phyloP scores from a whole-genome alignment of 2,888 invertebrate genomes.

The Venusia cambrica region DNA sequence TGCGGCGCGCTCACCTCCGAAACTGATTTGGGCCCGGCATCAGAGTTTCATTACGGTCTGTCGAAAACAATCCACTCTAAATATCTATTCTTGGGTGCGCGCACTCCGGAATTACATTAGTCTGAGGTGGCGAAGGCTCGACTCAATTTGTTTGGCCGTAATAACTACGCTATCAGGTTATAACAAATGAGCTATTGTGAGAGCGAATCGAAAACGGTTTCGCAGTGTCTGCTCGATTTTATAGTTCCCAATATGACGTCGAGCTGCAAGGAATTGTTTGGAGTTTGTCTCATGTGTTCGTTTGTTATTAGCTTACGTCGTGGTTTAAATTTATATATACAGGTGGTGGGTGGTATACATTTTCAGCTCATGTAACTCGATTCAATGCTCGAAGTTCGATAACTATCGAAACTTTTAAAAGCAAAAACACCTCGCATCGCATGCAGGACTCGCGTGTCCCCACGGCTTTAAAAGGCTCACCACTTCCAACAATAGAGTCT shows the following conservation, averaged over 20 bases:
- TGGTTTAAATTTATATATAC: no score
- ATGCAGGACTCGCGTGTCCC: conserved; percentile 54
- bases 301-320: conserved; percentile 3
- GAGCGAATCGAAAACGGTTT: conserved; percentile 72
- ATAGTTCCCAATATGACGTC: conserved; percentile 38
- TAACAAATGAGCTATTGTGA: conserved; percentile 80
- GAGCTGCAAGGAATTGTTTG: conserved; percentile 2
- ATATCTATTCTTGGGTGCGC: conserved; percentile 80
- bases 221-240: conserved; percentile 66
- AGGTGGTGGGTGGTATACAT: neutral
- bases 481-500: conserved; percentile 50
- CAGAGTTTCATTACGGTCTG: conserved; percentile 81
- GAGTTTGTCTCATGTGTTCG: conserved; percentile 2
- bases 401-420: conserved; percentile 30
- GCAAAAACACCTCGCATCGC: conserved; percentile 50
- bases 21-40: conserved; percentile 78
- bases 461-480: conserved; percentile 64
- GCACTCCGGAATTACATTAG: conserved; percentile 79
- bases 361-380: conserved; percentile 19
- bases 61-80: conserved; percentile 82
- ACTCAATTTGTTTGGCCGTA: conserved; percentile 80
- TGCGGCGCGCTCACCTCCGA: conserved; percentile 77
- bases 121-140: conserved; percentile 81
- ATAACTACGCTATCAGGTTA: conserved; percentile 79
- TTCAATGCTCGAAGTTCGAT: conserved; percentile 25